A percentile compares a stretch with the other conserved stretches of the same genome.
Evolutionary conservation across 1,140 invertebrate genomes (phyloP).

Genomic region (Muscidifurax raptorellus): DNA sequence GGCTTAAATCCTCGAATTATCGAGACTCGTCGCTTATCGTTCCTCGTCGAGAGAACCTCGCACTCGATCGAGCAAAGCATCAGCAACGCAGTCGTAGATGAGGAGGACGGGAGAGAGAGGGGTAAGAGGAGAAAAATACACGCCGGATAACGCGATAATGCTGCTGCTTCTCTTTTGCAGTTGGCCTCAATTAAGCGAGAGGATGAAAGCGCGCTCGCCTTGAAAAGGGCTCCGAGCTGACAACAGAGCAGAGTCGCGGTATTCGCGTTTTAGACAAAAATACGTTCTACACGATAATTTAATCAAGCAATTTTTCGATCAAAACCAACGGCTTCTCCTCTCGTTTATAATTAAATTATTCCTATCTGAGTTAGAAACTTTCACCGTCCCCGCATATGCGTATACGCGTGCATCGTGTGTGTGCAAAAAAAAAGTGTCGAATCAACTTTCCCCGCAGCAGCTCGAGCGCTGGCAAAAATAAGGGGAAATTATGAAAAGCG

Average conservation of each 20-base stretch:
- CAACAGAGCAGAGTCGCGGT: neutral
- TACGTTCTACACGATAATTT: neutral
- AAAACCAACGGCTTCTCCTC: neutral
- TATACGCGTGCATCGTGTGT: no score
- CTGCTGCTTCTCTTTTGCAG: no score
- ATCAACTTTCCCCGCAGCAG: neutral
- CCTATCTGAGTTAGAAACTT: neutral
- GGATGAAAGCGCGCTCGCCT: neutral
- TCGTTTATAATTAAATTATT: neutral
- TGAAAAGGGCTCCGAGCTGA: neutral
- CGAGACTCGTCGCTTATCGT: neutral
- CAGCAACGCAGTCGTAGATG: neutral
- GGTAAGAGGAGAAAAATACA: neutral
- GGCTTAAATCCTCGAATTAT: neutral
- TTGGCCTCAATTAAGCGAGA: neutral
- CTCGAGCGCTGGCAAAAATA: neutral
- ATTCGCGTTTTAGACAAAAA: no score
- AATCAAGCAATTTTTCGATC: neutral
- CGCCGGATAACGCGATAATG: neutral
- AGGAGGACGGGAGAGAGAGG: no score
- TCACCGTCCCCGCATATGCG: neutral
- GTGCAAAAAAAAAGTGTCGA: neutral
- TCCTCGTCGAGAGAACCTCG: neutral
- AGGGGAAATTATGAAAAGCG: neutral
- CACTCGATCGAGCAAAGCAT: neutral